Conservation (phyloP, 2,888 invertebrate species). For the Eumerus sabulonum region DNA sequence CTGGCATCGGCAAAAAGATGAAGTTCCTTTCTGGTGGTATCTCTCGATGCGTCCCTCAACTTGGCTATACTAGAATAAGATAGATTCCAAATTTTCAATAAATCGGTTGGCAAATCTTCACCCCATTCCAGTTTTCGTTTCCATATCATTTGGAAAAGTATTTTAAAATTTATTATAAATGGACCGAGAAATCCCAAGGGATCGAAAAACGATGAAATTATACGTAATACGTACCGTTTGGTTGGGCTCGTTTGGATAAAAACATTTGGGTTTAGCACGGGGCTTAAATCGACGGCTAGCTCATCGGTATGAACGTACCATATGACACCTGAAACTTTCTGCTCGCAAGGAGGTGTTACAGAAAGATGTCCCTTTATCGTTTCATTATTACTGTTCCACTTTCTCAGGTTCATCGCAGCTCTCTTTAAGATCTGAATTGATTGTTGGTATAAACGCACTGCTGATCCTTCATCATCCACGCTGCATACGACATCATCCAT, state of each 20-base stretch:
- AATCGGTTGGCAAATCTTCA: conserved; percentile 4
- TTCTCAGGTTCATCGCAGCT: conserved; percentile 18
- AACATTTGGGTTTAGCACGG: not conserved
- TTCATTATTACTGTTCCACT: conserved; percentile 22
- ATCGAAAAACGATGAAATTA: conserved; percentile 25
- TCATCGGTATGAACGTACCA: conserved; percentile 31
- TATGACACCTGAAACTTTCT: conserved; percentile 14
- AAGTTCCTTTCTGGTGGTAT: not conserved
- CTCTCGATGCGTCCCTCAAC: not conserved
- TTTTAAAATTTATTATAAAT: conserved; percentile 9
- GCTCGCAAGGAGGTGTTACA: not conserved
- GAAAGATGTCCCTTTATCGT: not conserved
- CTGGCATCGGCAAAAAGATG: conserved; percentile 7
- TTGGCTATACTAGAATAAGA: not conserved
- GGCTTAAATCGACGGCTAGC: conserved; percentile 11
- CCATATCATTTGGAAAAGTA: conserved; percentile 15
- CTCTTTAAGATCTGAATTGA: not conserved
- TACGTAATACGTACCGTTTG: conserved; percentile 10
- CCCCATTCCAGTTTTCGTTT: conserved; percentile 12
- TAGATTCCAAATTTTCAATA: not conserved
- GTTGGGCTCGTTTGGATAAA: not conserved
- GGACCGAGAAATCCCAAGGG: conserved; percentile 11
- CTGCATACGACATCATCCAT: conserved; percentile 20
- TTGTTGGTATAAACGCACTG: conserved; percentile 1
- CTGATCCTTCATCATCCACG: not conserved